These are phyloP conservation scores for Aphelenchoides avenae DNA, from an alignment of 1,140 invertebrate species.

Conservation along the genomic window DNA sequence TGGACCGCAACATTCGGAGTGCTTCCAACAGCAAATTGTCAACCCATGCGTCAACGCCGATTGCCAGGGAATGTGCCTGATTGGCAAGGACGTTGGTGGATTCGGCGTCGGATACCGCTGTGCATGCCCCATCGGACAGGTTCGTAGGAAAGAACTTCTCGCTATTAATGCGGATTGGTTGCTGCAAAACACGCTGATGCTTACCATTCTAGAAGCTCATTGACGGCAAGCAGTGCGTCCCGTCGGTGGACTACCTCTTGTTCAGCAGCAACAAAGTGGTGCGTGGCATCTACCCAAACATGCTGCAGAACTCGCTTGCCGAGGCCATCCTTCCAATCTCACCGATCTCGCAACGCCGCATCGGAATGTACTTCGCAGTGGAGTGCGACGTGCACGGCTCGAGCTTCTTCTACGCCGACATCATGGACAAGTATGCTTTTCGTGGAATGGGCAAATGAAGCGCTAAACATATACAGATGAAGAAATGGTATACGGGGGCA, in stretches of 20 bases:
- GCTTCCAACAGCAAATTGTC: conserved; percentile 53
- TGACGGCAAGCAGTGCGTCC: conserved; percentile 76
- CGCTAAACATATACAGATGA: no score
- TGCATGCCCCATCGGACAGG: conserved; percentile 79
- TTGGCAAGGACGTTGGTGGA: conserved; percentile 73
- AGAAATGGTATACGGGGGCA: no score
- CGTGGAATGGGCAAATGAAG: no score
- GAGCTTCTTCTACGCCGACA: conserved; percentile 57
- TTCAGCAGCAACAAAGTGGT: conserved; percentile 95
- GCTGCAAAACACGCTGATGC: no score
- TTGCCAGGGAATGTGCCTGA: conserved; percentile 91
- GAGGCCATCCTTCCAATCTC: conserved; percentile 80
- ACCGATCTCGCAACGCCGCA: conserved; percentile 82
- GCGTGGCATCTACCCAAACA: conserved; percentile 84
- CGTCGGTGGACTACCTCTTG: conserved; percentile 85
- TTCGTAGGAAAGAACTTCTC: conserved; percentile 61
- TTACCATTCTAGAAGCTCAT: conserved; percentile 55
- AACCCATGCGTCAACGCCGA: conserved; percentile 90
- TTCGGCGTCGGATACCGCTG: conserved; percentile 81
- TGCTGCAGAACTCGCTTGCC: conserved; percentile 80
- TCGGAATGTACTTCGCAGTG: conserved; percentile 92
- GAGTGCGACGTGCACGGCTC: conserved; percentile 72
- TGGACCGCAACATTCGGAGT: conserved; percentile 51
- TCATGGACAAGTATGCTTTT: conserved; percentile 61
- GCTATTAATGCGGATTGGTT: no score